phyloP scores from a whole-genome alignment of 2,797 vertebrate genomes.

The Hypotaenidia philippensis region DNA sequence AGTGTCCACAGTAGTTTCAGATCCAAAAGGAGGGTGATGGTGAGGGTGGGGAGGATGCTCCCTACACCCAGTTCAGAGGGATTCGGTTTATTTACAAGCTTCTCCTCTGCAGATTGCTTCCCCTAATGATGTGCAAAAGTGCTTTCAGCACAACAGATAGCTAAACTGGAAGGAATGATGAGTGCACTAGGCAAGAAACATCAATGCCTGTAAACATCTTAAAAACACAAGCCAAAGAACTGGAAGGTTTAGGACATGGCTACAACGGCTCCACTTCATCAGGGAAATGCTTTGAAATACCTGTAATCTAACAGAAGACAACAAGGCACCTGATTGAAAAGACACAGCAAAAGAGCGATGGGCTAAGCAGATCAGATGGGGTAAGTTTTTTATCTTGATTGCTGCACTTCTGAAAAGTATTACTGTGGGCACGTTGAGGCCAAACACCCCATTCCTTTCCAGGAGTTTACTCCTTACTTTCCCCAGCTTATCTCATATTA shows the following conservation, averaged over 20 bases:
- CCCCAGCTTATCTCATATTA: neutral
- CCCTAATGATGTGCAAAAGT: neutral
- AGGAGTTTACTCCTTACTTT: neutral
- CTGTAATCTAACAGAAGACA: neutral
- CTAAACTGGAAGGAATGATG: neutral
- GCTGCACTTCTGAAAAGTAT: neutral
- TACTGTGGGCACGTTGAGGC: neutral
- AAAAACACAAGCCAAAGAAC: neutral
- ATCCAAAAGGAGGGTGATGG: neutral
- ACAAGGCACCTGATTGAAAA: neutral
- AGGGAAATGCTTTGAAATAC: neutral
- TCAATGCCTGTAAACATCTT: neutral
- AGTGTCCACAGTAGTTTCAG: neutral
- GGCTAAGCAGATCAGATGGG: neutral
- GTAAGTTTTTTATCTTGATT: neutral
- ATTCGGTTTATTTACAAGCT: neutral
- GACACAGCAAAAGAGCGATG: neutral
- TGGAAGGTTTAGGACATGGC: neutral
- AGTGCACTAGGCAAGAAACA: slow-evolving; percentile 15
- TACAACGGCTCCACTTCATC: neutral
- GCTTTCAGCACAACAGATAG: slow-evolving; percentile 22
- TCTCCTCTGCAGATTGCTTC: neutral
- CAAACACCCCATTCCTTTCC: neutral
- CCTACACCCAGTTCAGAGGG: neutral
- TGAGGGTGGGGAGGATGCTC: neutral